A percentile compares a stretch with the other conserved stretches of the same genome.
Conservation (phyloP, 2,797 vertebrate genomes). For the Psittacula echo region DNA sequence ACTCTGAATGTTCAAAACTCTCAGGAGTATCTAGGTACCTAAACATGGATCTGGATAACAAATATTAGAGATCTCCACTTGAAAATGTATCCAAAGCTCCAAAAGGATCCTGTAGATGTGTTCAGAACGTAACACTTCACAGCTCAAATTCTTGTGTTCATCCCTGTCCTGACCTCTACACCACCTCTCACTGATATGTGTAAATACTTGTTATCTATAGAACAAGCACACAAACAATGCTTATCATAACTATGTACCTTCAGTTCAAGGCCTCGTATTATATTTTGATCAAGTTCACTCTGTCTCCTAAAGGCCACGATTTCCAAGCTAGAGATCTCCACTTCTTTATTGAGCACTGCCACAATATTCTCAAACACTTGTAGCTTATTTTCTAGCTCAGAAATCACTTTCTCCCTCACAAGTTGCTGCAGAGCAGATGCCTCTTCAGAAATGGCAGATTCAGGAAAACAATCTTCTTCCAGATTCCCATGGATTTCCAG, state of each 20-base stretch:
- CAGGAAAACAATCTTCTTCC: conserved; percentile 65
- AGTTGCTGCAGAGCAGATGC: conserved; percentile 57
- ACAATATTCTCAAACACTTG: conserved; percentile 86
- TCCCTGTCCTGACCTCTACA: not conserved
- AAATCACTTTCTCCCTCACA: conserved; percentile 74
- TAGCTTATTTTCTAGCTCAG: conserved; percentile 82
- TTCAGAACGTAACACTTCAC: not conserved
- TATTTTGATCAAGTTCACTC: conserved; percentile 77
- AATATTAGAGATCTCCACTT: not conserved
- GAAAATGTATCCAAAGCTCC: not conserved
- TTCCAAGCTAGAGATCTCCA: conserved; percentile 79
- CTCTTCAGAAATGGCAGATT: conserved; percentile 14
- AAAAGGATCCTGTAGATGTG: not conserved
- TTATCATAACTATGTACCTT: conserved; percentile 69
- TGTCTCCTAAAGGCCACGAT: conserved; percentile 77
- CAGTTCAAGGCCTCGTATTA: conserved; percentile 78
- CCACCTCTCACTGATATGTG: not conserved
- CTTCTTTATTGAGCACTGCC: conserved; percentile 84
- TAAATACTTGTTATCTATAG: not conserved
- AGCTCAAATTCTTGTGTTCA: not conserved
- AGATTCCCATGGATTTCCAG: conserved; percentile 51
- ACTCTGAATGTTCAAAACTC: not conserved
- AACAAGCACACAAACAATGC: not conserved
- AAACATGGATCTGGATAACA: not conserved
- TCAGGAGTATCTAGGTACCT: not conserved